Base-by-base conservation (phyloP, 2,113 vertebrate genomes). In the Aleadryas rufinucha region DNA sequence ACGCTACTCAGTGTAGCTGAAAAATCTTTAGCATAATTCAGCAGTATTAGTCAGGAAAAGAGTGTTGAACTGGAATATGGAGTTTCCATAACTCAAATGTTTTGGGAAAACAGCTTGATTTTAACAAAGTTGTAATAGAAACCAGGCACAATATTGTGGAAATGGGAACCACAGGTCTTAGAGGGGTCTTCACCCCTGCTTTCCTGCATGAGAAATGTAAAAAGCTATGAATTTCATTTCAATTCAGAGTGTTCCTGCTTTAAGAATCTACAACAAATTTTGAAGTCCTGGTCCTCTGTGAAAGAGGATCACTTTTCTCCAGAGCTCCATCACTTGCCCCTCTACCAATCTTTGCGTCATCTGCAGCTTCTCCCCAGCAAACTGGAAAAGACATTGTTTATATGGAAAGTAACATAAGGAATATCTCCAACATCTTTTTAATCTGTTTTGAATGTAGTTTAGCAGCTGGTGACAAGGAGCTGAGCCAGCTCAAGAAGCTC, bases 401-500 rank as follows among this genome's bases (percentile, higher is more conserved):
- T 21, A 75, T 16, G 27, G 39, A 92, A 22, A 64, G 21, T 44
- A 95, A 84, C 27, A 64, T 63, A 89, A 92, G 33, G 30, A 95
- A 78, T 20, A 90, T 72, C 39, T 89, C 52, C 45, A 86, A 63
- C 47, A 33, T 60, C 50, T 77, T 93, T 90, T 90, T 35, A 70
- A 92, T 83, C 59, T 89, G 35, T 63, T 96, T 59, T 59, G 22
- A 78, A 78, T 33, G 30, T 54, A 74, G 30, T 90, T 92, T 90
- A 89, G 56, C 80, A 95, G 91, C 39, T 11, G 21, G 71, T 28
- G 27, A 90, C 80, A 92, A 84, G 79, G 75, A 95, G 30, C 35
- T 90, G 76, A 90, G 94, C 83, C 86, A 96, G 20, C 64, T 82
- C 35, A 70, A 76, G 86, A 88, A 75, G 35, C 60, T 89, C 86